Conservation (phyloP, 1,140 invertebrate genomes). For the Dreissena polymorpha region DNA sequence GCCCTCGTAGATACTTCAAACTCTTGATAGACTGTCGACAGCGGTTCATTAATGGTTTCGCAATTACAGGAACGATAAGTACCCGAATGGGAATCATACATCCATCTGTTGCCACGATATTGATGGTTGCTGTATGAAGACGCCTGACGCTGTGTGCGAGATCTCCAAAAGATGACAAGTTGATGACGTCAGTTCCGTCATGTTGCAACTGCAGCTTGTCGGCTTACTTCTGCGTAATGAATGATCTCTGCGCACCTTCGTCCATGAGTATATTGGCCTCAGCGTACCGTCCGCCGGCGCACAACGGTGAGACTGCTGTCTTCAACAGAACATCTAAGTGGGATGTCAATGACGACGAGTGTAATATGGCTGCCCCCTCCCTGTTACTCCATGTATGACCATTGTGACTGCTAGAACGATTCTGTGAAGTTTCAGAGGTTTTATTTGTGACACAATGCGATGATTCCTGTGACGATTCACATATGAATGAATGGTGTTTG, state of each 20-base stretch:
- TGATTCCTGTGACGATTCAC: not conserved
- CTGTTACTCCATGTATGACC: no score
- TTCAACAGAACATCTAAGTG: constrained; percentile 11
- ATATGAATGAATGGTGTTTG: no score
- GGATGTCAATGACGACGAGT: no score
- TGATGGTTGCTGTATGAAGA: not conserved
- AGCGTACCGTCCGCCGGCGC: not conserved
- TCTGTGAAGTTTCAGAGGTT: no score
- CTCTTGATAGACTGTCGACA: no score
- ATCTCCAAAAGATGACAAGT: constrained; percentile 10
- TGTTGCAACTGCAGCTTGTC: not conserved
- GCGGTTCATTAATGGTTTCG: no score
- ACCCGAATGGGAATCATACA: constrained; percentile 24
- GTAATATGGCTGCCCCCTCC: no score
- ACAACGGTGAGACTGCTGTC: not conserved
- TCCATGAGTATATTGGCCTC: constrained; percentile 45
- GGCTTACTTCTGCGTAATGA: not conserved
- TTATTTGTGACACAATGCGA: no score
- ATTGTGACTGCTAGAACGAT: not conserved
- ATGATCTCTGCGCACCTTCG: constrained; percentile 30
- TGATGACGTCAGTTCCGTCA: not conserved
- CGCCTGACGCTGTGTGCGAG: not conserved
- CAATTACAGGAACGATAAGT: no score
- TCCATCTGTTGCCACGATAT: not conserved
- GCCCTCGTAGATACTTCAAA: not conserved